Conservation (phyloP, 2,888 invertebrate genomes). For the Beris chalybata region DNA sequence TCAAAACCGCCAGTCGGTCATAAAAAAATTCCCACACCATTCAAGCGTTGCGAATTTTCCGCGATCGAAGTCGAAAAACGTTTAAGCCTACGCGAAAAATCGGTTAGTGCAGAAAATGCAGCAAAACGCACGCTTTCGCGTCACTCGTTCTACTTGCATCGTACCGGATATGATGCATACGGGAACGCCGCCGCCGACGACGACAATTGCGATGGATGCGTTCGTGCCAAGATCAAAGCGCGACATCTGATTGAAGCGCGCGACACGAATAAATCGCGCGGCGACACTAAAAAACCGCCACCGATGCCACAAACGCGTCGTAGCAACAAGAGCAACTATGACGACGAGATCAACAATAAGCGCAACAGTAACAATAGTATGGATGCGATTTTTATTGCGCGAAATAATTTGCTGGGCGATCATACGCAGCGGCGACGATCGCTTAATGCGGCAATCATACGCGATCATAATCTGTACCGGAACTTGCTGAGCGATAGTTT, state of each 20-base stretch:
- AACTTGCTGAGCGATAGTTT: constrained; percentile 38
- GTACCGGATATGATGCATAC: constrained; percentile 36
- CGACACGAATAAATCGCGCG: not conserved
- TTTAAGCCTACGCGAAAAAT: constrained; percentile 36
- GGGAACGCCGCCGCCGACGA: constrained; percentile 20
- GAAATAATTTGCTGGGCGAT: constrained; percentile 33
- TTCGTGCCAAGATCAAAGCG: constrained; percentile 36
- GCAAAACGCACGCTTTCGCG: constrained; percentile 31
- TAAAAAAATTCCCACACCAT: constrained; percentile 26
- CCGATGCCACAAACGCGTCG: not conserved
- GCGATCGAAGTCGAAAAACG: constrained; percentile 37
- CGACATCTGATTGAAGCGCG: constrained; percentile 34
- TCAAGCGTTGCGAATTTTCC: constrained; percentile 34
- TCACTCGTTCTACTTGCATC: constrained; percentile 39
- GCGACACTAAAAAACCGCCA: too few relatives aligned
- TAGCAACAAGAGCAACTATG: constrained; percentile 7
- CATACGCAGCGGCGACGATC: constrained; percentile 33
- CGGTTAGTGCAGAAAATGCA: constrained; percentile 15
- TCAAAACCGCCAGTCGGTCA: constrained; percentile 9
- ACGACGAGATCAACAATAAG: constrained; percentile 9
- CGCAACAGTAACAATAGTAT: constrained; percentile 6
- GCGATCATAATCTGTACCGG: constrained; percentile 38
- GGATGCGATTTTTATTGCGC: constrained; percentile 33
- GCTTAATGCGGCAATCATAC: constrained; percentile 37
- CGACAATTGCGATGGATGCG: constrained; percentile 35